A percentile compares a stretch with the other conserved stretches of the same genome.
These are phyloP conservation scores for Forficula auricularia DNA, from an alignment of 1,140 invertebrate genomes.

Conservation along the genomic window DNA sequence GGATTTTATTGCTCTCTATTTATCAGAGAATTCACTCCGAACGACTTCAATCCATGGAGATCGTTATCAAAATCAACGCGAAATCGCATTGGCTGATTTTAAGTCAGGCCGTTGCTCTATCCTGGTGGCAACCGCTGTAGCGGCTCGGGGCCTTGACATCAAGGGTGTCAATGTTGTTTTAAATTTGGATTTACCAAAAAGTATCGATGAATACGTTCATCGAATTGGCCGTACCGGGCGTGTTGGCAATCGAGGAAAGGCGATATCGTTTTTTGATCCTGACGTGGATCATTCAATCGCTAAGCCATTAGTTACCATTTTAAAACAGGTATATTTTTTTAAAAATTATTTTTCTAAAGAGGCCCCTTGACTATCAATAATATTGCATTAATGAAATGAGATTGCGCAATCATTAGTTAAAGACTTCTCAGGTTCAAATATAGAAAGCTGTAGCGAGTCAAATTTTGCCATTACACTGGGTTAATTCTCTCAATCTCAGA, in stretches of 20 bases:
- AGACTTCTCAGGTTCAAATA: no score
- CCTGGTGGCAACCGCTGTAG: constrained; percentile 85
- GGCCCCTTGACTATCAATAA: background rate
- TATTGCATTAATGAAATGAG: background rate
- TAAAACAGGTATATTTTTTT: constrained; percentile 33
- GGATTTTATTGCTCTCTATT: constrained; percentile 66
- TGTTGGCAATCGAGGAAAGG: constrained; percentile 76
- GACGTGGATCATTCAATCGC: constrained; percentile 40
- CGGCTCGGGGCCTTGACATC: constrained; percentile 75
- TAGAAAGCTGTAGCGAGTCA: no score
- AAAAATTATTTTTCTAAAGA: background rate
- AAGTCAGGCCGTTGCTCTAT: constrained; percentile 51
- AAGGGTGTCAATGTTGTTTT: constrained; percentile 70
- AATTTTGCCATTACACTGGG: no score
- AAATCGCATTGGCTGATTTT: constrained; percentile 73
- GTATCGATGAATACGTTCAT: constrained; percentile 86
- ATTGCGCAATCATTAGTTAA: no score
- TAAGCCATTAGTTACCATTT: constrained; percentile 46
- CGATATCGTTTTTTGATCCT: constrained; percentile 71
- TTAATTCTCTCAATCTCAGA: no score
- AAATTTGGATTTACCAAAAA: constrained; percentile 78
- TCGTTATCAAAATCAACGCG: constrained; percentile 70
- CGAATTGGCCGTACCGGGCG: constrained; percentile 86
- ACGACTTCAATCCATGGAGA: constrained; percentile 90
- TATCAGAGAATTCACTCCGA: constrained; percentile 46